phyloP scores from a whole-genome alignment of 2,888 invertebrate genomes.

The Tetanocera ferruginea region DNA sequence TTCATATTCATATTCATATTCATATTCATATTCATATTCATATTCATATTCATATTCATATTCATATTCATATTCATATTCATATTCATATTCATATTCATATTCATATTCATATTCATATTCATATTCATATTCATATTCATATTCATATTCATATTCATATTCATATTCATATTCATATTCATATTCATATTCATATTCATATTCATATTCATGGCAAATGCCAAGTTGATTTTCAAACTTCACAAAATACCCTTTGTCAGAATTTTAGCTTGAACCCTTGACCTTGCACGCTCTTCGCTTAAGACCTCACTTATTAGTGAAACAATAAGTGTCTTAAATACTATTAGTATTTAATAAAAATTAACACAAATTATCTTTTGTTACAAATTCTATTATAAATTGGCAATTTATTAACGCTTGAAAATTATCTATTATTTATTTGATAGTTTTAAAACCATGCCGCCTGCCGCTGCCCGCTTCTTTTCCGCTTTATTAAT shows the following conservation, averaged over 20 bases:
- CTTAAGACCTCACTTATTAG: background rate
- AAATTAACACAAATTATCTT: conserved; percentile 24
- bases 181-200: no score
- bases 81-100: no score
- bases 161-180: no score
- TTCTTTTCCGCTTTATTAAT: background rate
- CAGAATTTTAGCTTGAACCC: background rate
- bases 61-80: no score
- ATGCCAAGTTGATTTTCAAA: background rate
- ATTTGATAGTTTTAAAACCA: background rate
- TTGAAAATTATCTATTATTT: background rate
- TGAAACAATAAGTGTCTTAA: background rate
- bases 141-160: no score
- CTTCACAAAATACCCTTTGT: background rate
- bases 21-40: no score
- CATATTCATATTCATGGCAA: no score
- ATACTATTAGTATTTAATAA: conserved; percentile 4
- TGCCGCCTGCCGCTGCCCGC: background rate
- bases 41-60: no score
- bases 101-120: no score
- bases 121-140: no score
- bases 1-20: no score
- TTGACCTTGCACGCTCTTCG: background rate
- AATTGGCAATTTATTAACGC: conserved; percentile 21
- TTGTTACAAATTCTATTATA: background rate